These are phyloP conservation scores for Pelusios castaneus DNA, from an alignment of 2,113 vertebrate genomes.

Conservation along the genomic window DNA sequence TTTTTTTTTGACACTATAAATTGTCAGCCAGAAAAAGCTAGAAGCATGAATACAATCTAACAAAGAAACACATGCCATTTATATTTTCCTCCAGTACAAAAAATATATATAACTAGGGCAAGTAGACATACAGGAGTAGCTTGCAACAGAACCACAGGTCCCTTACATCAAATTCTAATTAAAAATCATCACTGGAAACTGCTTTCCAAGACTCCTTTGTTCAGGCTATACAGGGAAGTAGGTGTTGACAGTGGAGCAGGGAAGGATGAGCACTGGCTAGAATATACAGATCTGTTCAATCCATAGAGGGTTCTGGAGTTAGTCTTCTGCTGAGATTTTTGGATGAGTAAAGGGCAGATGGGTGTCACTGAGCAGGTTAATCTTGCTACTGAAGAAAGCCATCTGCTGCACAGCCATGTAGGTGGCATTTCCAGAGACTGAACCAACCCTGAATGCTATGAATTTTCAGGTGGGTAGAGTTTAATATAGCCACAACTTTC, in stretches of 20 bases:
- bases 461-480: not conserved
- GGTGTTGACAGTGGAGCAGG: not conserved
- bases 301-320: not conserved
- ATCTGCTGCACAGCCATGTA: not conserved
- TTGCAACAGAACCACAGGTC: not conserved
- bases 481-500: not conserved
- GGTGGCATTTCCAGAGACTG: not conserved
- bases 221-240: not conserved
- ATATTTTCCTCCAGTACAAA: not conserved
- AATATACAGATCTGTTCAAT: not conserved
- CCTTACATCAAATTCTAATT: not conserved
- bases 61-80: not conserved
- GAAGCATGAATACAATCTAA: not conserved
- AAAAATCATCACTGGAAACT: not conserved
- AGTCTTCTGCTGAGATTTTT: not conserved
- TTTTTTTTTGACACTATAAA: not conserved
- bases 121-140: not conserved
- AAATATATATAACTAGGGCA: not conserved
- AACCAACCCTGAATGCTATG: not conserved
- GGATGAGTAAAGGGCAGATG: not conserved
- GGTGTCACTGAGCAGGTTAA: not conserved
- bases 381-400: not conserved
- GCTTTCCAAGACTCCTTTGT: not conserved
- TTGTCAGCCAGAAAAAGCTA: not conserved
- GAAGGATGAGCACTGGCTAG: not conserved